phyloP scores from a whole-genome alignment of 2,113 vertebrate genomes.

The Podarcis muralis region DNA sequence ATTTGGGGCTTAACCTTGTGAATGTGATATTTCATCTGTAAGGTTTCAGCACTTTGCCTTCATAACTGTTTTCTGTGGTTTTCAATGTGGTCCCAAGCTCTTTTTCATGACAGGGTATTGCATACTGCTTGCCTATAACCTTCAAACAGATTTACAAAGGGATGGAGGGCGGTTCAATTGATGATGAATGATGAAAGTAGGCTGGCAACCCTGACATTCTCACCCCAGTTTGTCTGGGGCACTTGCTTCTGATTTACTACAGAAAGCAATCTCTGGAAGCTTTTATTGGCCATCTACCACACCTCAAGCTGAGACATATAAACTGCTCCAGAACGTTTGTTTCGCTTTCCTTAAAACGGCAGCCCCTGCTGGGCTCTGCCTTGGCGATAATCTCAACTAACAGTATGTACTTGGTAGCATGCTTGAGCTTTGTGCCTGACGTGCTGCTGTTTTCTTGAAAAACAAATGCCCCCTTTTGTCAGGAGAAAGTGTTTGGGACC shows the following conservation, averaged over 20 bases:
- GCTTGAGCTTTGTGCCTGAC: not conserved
- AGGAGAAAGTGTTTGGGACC: not conserved
- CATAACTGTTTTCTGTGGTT: not conserved
- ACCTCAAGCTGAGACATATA: not conserved
- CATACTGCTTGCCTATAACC: no score
- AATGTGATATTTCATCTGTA: not conserved
- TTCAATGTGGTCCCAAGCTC: not conserved
- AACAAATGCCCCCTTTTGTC: not conserved
- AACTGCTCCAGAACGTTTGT: not conserved
- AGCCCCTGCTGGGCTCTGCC: not conserved
- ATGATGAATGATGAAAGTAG: not conserved
- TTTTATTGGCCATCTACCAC: not conserved
- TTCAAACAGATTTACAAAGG: not conserved
- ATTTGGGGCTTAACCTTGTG: not conserved
- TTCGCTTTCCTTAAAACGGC: not conserved
- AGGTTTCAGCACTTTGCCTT: not conserved
- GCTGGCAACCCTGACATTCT: not conserved
- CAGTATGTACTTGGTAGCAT: not conserved
- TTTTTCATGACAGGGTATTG: not conserved
- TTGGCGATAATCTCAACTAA: not conserved
- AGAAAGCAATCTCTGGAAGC: not conserved
- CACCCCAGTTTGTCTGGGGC: not conserved
- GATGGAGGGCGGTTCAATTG: not conserved
- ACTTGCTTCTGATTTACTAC: not conserved
- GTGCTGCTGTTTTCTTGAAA: not conserved